Conservation (phyloP, 2,888 invertebrate genomes). For the Ochlodes sylvanus region DNA sequence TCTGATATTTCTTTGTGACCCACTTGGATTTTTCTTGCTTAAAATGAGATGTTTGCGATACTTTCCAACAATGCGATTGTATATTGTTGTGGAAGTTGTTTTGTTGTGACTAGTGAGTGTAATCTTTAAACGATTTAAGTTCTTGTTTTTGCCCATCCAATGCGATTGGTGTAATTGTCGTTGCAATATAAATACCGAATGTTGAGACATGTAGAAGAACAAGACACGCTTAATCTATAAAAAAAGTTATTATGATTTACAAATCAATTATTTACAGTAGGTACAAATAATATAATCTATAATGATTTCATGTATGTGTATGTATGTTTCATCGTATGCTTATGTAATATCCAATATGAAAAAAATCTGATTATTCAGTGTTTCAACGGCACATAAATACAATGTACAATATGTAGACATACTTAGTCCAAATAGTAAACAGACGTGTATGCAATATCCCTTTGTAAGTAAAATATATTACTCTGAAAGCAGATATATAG, state of each 20-base stretch:
- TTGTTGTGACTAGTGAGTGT: neutral
- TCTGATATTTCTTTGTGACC: conserved; percentile 47
- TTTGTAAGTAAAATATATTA: neutral
- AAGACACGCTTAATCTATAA: too few relatives aligned
- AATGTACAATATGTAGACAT: too few relatives aligned
- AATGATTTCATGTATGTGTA: too few relatives aligned
- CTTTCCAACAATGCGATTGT: conserved; percentile 25
- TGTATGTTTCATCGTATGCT: too few relatives aligned
- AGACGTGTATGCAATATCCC: too few relatives aligned
- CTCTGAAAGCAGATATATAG: neutral
- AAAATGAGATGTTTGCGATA: conserved; percentile 31
- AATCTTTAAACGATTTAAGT: neutral
- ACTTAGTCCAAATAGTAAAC: too few relatives aligned
- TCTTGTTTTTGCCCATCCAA: neutral
- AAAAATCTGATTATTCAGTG: too few relatives aligned
- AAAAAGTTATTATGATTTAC: too few relatives aligned
- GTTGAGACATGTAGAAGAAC: neutral
- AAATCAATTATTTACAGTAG: too few relatives aligned
- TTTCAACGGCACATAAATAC: too few relatives aligned
- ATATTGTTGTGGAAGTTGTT: conserved; percentile 11
- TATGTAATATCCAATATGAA: too few relatives aligned
- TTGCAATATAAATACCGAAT: neutral
- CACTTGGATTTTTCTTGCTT: conserved; percentile 33
- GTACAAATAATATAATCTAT: too few relatives aligned
- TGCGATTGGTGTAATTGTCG: neutral